These are phyloP conservation scores for Perca fluviatilis DNA, from an alignment of 2,113 vertebrate species.

Conservation along the genomic window DNA sequence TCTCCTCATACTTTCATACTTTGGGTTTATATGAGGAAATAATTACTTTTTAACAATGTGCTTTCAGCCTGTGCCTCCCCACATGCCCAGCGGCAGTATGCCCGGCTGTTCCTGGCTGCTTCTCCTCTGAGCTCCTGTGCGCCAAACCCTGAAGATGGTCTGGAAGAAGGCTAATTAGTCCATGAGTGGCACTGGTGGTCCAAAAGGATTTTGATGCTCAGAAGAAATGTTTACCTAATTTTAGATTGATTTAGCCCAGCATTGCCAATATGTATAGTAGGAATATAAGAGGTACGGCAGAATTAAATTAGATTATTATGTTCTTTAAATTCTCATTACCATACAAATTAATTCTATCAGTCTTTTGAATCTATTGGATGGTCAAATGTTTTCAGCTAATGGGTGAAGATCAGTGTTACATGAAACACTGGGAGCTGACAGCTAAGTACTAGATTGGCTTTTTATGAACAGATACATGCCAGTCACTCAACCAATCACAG, in stretches of 20 bases:
- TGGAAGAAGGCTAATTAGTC: slow-evolving; percentile 66
- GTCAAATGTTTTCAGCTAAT: slow-evolving; percentile 24
- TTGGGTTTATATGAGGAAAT: slow-evolving; percentile 60
- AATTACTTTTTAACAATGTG: slow-evolving; percentile 73
- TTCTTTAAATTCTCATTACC: slow-evolving; percentile 26
- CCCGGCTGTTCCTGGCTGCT: slow-evolving; percentile 60
- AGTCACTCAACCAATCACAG: slow-evolving; percentile 35
- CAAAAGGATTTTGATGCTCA: slow-evolving; percentile 30
- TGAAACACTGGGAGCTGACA: slow-evolving; percentile 51
- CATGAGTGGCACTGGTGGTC: slow-evolving; percentile 43
- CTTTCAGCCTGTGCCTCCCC: slow-evolving; percentile 35
- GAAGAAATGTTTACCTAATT: slow-evolving; percentile 41
- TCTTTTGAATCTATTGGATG: slow-evolving; percentile 20
- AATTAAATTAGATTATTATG: slow-evolving; percentile 18
- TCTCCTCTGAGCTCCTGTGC: slow-evolving; percentile 40
- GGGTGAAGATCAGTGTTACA: slow-evolving; percentile 44
- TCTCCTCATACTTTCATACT: slow-evolving; percentile 42
- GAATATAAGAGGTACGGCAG: neutral
- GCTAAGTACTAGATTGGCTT: slow-evolving; percentile 27
- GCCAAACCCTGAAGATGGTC: slow-evolving; percentile 62
- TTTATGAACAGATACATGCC: slow-evolving; percentile 46
- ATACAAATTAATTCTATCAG: slow-evolving; percentile 17
- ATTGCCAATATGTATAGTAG: slow-evolving; percentile 28
- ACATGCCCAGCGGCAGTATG: slow-evolving; percentile 58
- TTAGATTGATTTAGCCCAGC: slow-evolving; percentile 26